Evolutionary conservation across 1,140 invertebrate genomes (phyloP).

Genomic region (Anthonomus grandis): DNA sequence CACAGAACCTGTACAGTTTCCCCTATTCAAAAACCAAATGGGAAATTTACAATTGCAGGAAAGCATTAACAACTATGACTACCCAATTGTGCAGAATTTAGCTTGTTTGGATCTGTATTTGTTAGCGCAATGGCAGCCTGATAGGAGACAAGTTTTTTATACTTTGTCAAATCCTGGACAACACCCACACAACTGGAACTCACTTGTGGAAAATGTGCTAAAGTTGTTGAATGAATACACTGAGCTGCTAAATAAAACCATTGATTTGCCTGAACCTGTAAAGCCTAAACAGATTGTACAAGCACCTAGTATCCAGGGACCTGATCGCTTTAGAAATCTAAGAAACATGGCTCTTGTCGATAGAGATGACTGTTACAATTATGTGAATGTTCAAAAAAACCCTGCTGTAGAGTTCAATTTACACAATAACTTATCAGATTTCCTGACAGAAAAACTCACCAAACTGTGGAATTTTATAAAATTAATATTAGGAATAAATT

Average conservation of each 20-base stretch:
- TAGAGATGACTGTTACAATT: conserved; percentile 10
- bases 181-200: conserved; percentile 77
- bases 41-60: conserved; percentile 51
- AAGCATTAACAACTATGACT: conserved; percentile 55
- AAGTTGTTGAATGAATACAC: conserved; percentile 60
- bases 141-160: conserved; percentile 61
- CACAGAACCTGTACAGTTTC: conserved; percentile 63
- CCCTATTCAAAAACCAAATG: conserved; percentile 49
- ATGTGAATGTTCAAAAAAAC: conserved; percentile 23
- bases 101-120: conserved; percentile 66
- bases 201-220: conserved; percentile 59
- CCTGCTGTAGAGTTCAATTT: conserved; percentile 8
- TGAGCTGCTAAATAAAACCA: conserved; percentile 56
- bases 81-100: conserved; percentile 66
- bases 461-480: conserved; percentile 34
- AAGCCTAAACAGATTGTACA: conserved; percentile 5
- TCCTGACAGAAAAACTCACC: conserved; percentile 23
- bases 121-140: conserved; percentile 56
- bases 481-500: conserved; percentile 62
- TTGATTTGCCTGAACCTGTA: conserved; percentile 44
- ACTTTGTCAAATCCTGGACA: conserved; percentile 71
- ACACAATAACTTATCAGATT: conserved; percentile 10
- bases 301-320: conserved; percentile 18
- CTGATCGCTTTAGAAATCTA: conserved; percentile 33
- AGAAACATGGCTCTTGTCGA: conserved; percentile 34